A percentile compares a stretch with the other conserved stretches of the same genome.
Evolutionary conservation across 2,888 invertebrate genomes (phyloP).

Genomic region (Harmothoe impar): DNA sequence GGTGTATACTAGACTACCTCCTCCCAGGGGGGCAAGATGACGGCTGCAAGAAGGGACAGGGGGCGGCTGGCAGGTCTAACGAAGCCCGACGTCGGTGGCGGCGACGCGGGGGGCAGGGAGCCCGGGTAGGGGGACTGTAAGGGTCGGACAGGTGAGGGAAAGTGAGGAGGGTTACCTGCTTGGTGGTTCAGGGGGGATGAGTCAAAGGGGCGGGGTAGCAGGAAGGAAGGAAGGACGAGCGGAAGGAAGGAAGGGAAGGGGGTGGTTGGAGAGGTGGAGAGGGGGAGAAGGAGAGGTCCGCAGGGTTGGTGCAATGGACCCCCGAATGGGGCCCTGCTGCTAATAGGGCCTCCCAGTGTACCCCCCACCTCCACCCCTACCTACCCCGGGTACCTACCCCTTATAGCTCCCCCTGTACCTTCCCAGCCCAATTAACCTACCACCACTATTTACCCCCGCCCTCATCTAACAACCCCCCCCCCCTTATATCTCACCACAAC

Average conservation of each 20-base stretch:
- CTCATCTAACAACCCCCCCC: not conserved
- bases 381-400: not conserved
- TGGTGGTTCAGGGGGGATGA: not conserved
- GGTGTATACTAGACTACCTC: not conserved
- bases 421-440: not conserved
- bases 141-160: not conserved
- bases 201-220: not conserved
- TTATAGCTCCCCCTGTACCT: not conserved
- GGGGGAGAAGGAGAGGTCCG: not conserved
- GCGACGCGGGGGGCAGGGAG: not conserved
- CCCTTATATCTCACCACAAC: not conserved
- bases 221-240: not conserved
- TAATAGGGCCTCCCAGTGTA: slow-evolving; percentile 6
- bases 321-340: not conserved
- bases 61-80: not conserved
- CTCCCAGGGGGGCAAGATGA: not conserved
- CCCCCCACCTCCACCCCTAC: not conserved
- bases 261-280: not conserved
- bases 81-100: not conserved
- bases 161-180: too few species aligned
- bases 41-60: too few species aligned
- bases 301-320: not conserved
- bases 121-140: not conserved
- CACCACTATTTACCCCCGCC: not conserved
- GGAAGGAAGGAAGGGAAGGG: not conserved